Evolutionary conservation across 2,888 invertebrate species (phyloP).

Genomic region (Trisateles emortualis): DNA sequence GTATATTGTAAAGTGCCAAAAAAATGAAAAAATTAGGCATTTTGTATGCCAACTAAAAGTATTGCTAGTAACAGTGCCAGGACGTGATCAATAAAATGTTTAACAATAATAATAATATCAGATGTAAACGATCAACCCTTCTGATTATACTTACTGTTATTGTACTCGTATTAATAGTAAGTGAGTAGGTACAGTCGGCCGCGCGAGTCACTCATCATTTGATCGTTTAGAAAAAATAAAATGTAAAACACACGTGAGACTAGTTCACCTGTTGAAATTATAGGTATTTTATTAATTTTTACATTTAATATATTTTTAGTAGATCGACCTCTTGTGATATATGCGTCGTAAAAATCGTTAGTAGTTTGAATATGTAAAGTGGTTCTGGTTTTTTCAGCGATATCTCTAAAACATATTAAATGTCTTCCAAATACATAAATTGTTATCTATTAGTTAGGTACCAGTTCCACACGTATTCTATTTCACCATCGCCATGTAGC

Average conservation of each 20-base stretch:
- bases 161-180: no score
- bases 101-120: slow-evolving; percentile 1
- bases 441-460: slow-evolving; percentile 4
- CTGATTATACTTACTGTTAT: no score
- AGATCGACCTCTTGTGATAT: slow-evolving; percentile 7
- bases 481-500: neutral
- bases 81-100: neutral
- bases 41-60: no score
- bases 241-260: neutral
- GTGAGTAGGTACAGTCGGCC: slow-evolving; percentile 8
- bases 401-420: slow-evolving; percentile 4
- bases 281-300: slow-evolving; percentile 7
- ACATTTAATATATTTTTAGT: slow-evolving; percentile 4
- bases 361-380: slow-evolving; percentile 10
- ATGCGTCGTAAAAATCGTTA: slow-evolving; percentile 5
- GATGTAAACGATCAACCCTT: slow-evolving; percentile 2
- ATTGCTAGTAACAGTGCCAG: neutral
- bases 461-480: slow-evolving; percentile 1
- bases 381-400: slow-evolving; percentile 2
- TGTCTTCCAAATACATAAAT: slow-evolving; percentile 17
- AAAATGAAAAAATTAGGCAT: no score
- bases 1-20: no score
- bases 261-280: slow-evolving; percentile 5
- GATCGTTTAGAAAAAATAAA: slow-evolving; percentile 1
- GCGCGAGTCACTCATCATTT: neutral